Conservation (phyloP, 1,140 invertebrate species). For the roundworm (Caenorhabditis elegans) region WBcel235 BX284606.5:2266501-2267000, state of each 20-base stretch:
- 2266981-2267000: not conserved
- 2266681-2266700: not conserved
- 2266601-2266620: not conserved
- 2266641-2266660: not conserved
- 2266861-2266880: no score
- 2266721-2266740: no score
- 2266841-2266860: no score
- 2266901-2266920: not conserved
- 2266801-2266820: no score
- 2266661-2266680: not conserved
- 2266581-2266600: not conserved
- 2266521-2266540: constrained; percentile 2
- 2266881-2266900: no score
- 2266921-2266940: not conserved
- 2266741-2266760: no score
- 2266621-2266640: not conserved
- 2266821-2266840: no score
- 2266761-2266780: no score
- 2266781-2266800: no score
- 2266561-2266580: not conserved
- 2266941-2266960: constrained; percentile 17
- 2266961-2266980: not conserved
- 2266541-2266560: not conserved
- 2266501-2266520: not conserved
- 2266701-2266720: no score